Percentiles rank a stretch among this genome's conserved stretches.
Evolutionary conservation across 1,140 invertebrate genomes (phyloP).

Genomic region (Leptopilina clavipes): DNA sequence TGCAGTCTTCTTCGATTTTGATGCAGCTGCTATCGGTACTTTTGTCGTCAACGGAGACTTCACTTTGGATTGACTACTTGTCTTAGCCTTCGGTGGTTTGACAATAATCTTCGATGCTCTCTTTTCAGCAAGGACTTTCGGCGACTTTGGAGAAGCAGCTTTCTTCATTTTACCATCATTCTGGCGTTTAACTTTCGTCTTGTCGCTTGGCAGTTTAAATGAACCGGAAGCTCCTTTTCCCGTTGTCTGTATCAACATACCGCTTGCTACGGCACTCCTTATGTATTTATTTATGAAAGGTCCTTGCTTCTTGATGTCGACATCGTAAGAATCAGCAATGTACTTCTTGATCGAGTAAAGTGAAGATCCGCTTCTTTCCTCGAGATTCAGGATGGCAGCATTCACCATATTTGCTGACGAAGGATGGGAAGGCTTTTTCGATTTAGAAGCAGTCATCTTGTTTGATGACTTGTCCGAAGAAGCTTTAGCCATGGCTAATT

Average conservation of each 20-base stretch:
- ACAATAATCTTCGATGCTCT: background rate
- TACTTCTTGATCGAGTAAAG: conserved; percentile 80
- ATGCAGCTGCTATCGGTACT: no score
- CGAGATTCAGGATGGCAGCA: conserved; percentile 77
- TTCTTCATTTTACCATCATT: background rate
- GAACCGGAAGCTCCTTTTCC: conserved; percentile 79
- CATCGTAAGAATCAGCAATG: conserved; percentile 76
- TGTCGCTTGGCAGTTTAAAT: conserved; percentile 72
- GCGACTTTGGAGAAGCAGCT: background rate
- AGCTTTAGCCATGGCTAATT: no score
- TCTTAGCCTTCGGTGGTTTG: no score
- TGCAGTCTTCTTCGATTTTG: no score
- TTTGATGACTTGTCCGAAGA: no score
- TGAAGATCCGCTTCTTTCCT: conserved; percentile 78
- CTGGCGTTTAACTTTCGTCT: background rate
- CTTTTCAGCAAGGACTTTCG: background rate
- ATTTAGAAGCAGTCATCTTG: no score
- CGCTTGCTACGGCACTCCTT: conserved; percentile 75
- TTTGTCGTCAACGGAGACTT: no score
- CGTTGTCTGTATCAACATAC: conserved; percentile 77
- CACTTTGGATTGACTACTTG: no score
- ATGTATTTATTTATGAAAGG: conserved; percentile 79
- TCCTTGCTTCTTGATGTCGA: conserved; percentile 77
- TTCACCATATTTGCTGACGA: conserved; percentile 76
- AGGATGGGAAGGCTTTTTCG: conserved; percentile 61